A percentile compares a stretch with the other conserved stretches of the same genome.
Conservation (phyloP, 2,113 vertebrate genomes). For the Neofelis nebulosa region DNA sequence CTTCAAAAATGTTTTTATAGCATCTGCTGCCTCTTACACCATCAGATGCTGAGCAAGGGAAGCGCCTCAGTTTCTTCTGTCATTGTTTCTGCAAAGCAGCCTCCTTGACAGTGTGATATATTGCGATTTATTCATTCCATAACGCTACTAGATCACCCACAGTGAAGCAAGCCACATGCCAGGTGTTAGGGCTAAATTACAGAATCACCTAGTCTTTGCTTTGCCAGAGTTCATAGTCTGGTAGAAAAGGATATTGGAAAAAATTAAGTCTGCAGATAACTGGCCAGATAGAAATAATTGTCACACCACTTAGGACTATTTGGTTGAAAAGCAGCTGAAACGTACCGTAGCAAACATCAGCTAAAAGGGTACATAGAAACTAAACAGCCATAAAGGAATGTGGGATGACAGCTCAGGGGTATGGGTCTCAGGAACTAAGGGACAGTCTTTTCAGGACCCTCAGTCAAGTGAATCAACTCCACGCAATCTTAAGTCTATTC, state of each 20-base stretch:
- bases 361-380: not conserved
- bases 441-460: not conserved
- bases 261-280: not conserved
- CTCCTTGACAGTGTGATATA: not conserved
- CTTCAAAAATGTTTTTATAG: not conserved
- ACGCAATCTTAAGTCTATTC: not conserved
- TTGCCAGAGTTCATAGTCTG: not conserved
- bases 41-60: not conserved
- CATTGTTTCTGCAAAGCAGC: not conserved
- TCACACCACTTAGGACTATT: not conserved
- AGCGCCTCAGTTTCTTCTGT: not conserved
- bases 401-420: not conserved
- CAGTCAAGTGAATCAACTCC: not conserved
- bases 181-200: not conserved
- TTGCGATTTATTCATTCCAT: not conserved
- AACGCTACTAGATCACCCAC: not conserved
- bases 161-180: not conserved
- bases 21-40: not conserved
- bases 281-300: not conserved
- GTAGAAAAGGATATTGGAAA: not conserved
- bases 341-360: not conserved
- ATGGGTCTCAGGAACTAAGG: not conserved
- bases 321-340: not conserved
- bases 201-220: not conserved
- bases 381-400: not conserved